Evolutionary conservation across 2,797 vertebrate species (phyloP).

Genomic region (Psittacula echo): DNA sequence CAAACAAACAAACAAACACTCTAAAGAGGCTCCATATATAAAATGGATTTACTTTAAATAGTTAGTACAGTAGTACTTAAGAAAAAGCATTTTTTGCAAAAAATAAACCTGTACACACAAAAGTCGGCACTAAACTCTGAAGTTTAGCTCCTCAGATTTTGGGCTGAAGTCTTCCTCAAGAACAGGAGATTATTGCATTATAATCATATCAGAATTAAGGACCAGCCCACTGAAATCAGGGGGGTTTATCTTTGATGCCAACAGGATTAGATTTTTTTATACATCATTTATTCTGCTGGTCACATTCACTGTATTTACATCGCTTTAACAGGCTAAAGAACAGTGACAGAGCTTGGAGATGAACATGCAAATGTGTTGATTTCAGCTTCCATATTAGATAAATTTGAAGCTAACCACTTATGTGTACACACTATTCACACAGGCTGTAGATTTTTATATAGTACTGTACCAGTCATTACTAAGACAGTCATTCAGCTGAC

Average conservation of each 20-base stretch:
- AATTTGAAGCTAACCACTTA: rapidly evolving
- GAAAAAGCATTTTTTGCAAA: not conserved
- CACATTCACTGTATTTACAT: not conserved
- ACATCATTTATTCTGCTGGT: not conserved
- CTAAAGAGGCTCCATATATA: not conserved
- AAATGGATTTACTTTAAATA: not conserved
- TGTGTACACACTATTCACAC: not conserved
- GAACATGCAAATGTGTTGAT: not conserved
- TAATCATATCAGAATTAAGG: not conserved
- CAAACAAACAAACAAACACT: not conserved
- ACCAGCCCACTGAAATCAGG: not conserved
- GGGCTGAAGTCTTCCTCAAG: not conserved
- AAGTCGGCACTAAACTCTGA: not conserved
- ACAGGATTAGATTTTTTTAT: not conserved
- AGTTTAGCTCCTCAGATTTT: not conserved
- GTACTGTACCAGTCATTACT: not conserved
- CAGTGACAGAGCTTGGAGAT: not conserved
- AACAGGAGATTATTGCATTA: not conserved
- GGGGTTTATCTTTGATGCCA: not conserved
- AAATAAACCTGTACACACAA: not conserved
- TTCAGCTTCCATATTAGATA: not conserved
- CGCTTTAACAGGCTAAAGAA: not conserved
- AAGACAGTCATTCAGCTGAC: not conserved
- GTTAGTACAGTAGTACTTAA: not conserved
- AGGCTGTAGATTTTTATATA: not conserved